These are phyloP conservation scores for Drosophila borealis DNA, from an alignment of 2,888 invertebrate genomes.

Conservation along the genomic window DNA sequence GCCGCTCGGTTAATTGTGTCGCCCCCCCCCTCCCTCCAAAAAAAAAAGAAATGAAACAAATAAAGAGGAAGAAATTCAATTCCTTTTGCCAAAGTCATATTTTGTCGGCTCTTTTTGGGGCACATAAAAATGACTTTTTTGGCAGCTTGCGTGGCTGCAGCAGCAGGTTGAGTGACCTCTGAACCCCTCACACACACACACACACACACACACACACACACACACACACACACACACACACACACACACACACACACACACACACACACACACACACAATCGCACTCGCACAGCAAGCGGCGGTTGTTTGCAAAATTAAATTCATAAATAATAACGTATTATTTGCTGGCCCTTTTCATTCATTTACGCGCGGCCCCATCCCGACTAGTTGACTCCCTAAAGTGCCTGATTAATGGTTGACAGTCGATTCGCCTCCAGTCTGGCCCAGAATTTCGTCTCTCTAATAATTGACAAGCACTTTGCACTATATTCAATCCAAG, in stretches of 20 bases:
- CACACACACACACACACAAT: too few relatives aligned
- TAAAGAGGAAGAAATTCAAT: slow-evolving; percentile 34
- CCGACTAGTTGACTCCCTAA: slow-evolving; percentile 29
- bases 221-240: not conserved
- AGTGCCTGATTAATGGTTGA: slow-evolving; percentile 48
- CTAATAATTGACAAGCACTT: slow-evolving; percentile 16
- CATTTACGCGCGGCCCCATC: slow-evolving; percentile 6
- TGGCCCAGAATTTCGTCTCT: not conserved
- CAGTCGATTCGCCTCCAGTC: not conserved
- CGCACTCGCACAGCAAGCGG: not conserved
- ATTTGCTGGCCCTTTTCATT: slow-evolving; percentile 51
- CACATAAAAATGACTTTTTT: slow-evolving; percentile 55
- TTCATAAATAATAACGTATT: slow-evolving; percentile 70
- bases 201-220: too few relatives aligned
- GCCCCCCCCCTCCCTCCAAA: not conserved
- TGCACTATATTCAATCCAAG: not conserved
- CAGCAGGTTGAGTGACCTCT: slow-evolving; percentile 64
- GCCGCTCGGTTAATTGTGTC: slow-evolving; percentile 53
- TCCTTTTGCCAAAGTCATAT: slow-evolving; percentile 30
- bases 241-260: too few relatives aligned
- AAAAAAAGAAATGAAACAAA: too few relatives aligned
- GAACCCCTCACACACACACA: not conserved
- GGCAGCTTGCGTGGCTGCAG: slow-evolving; percentile 39
- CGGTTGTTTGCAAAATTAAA: slow-evolving; percentile 53
- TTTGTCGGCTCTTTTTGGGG: slow-evolving; percentile 25